Evolutionary conservation across 2,113 vertebrate species (phyloP), one percentile per base, ranked within the genome.

Genomic region (Chaetodon trifascialis): DNA sequence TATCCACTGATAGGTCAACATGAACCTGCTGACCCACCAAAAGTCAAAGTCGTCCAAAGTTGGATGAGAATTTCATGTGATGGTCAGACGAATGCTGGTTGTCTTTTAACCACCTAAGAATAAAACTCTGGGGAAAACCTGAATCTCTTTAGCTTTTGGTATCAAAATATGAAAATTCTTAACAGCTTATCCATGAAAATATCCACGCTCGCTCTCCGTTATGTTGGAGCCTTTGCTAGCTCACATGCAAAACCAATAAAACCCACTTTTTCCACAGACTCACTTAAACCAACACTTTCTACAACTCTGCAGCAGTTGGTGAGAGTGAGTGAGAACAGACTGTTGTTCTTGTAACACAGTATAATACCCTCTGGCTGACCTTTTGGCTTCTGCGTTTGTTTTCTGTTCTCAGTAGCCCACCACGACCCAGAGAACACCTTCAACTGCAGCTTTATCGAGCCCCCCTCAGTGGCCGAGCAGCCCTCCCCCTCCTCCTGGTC

Each of bases 381-480:
- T 86, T 82, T 83, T 85, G 83, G 78, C 79, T 86, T 89, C 73
- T 90, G 68, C 69, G 55, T 90, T 90, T 94, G 91, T 90, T 92
- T 88, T 92, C 71, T 88, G 83, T 87, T 85, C 85, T 73, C 92
- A 99, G 98, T 99, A 94, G 97, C 97, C 76, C 98, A 97, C 79
- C 98, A 98, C 0, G 98, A 99, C 93, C 95, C 96, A 69, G 98
- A 99, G 86, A 97, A 98, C 92, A 97, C 97, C 68, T 95, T 99
- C 91, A 98, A 98, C 95, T 99, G 98, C 95, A 99, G 98, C 91
- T 99, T 98, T 93, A 96, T 99, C 11, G 98, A 99, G 88, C 98
- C 97, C 0, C 97, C 98, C 0, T 97, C 97, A 0, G 96, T 95
- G 60, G 95, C 95, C 55, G 98, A 99, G 85, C 98, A 98, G 91